These are phyloP conservation scores for Chaetops frenatus DNA, from an alignment of 2,113 vertebrate genomes.

Conservation along the genomic window DNA sequence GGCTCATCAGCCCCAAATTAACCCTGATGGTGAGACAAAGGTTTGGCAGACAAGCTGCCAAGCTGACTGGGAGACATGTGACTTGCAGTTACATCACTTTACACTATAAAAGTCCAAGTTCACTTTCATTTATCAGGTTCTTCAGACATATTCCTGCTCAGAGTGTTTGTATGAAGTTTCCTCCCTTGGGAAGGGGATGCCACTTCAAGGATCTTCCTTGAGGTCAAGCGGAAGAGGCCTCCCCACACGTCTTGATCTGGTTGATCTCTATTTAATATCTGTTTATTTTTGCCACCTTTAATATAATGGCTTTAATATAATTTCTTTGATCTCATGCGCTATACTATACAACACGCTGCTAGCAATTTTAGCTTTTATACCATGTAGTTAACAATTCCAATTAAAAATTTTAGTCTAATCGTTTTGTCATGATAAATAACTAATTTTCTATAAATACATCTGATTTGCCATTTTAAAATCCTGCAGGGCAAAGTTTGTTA, in stretches of 20 bases:
- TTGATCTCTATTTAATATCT: not conserved
- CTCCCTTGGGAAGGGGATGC: not conserved
- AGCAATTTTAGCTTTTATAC: not conserved
- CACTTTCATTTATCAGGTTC: not conserved
- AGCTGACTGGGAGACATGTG: not conserved
- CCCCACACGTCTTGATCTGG: not conserved
- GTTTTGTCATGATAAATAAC: not conserved
- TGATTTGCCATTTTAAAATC: not conserved
- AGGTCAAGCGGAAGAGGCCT: not conserved
- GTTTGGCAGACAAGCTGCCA: not conserved
- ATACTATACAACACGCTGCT: too few relatives aligned
- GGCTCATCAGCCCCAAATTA: not conserved
- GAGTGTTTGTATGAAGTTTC: too few relatives aligned
- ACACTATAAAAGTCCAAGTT: not conserved
- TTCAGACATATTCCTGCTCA: not conserved
- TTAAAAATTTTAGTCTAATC: not conserved
- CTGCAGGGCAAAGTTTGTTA: not conserved
- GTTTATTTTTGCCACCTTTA: not conserved
- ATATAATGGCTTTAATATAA: not conserved
- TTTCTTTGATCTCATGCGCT: not conserved
- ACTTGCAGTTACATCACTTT: not conserved
- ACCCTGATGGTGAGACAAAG: not conserved
- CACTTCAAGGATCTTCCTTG: not conserved
- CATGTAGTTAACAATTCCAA: accelerated
- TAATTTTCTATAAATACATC: not conserved